These are phyloP conservation scores for Ephydatia muelleri DNA, from an alignment of 37 sponge, comb jelly and placozoan genomes.

Conservation along the genomic window DNA sequence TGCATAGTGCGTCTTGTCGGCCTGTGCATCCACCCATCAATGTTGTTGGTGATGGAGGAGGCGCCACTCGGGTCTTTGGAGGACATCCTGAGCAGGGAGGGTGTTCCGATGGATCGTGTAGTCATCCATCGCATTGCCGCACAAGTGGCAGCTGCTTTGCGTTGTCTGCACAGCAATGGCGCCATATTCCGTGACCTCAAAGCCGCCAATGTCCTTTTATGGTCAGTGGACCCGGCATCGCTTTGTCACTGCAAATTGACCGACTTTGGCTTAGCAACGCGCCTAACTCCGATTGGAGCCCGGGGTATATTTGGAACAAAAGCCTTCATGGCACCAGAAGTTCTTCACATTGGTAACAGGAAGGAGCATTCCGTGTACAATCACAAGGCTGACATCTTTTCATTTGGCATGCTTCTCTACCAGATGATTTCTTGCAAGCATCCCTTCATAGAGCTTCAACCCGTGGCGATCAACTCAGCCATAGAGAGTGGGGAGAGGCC, in stretches of 20 bases:
- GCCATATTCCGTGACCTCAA: conserved; percentile 55
- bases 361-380: conserved; percentile 15
- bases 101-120: conserved; percentile 15
- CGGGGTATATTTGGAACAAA: conserved; percentile 29
- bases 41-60: conserved; percentile 58
- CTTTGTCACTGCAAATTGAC: conserved; percentile 57
- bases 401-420: conserved; percentile 50
- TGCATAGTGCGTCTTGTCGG: conserved; percentile 82
- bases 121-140: conserved; percentile 45
- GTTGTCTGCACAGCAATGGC: conserved; percentile 23
- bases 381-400: conserved; percentile 47
- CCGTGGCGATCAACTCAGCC: background rate
- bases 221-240: conserved; percentile 37
- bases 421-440: conserved; percentile 30
- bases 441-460: conserved; percentile 9
- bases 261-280: conserved; percentile 32
- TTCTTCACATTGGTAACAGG: conserved; percentile 6
- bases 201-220: conserved; percentile 55
- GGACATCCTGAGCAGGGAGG: conserved; percentile 5
- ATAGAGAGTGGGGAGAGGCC: conserved; percentile 31
- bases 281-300: conserved; percentile 27
- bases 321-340: conserved; percentile 62
- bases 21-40: conserved; percentile 48
- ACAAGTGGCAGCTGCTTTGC: conserved; percentile 56
- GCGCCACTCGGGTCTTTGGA: conserved; percentile 55